Conservation (phyloP, 2,797 vertebrate species). For the Thalassophryne amazonica region DNA sequence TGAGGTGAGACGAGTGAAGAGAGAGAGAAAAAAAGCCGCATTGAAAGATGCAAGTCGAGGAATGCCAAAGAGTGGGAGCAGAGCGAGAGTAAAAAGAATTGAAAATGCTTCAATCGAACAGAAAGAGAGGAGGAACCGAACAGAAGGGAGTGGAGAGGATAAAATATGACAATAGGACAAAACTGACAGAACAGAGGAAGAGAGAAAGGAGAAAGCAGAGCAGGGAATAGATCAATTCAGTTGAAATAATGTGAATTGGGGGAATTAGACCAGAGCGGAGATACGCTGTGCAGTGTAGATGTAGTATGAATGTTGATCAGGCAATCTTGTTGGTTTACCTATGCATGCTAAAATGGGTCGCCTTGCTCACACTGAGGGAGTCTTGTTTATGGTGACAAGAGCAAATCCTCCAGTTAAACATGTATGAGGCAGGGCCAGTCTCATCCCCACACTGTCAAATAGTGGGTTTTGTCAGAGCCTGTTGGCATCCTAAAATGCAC, state of each 20-base stretch:
- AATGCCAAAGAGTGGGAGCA: slow-evolving; percentile 9
- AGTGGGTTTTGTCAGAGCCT: too few species aligned
- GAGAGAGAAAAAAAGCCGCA: not conserved
- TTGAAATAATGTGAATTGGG: slow-evolving; percentile 23
- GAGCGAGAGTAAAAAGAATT: slow-evolving; percentile 34
- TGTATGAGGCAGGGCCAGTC: slow-evolving; percentile 35
- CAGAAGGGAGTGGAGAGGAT: slow-evolving; percentile 33
- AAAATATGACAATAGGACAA: slow-evolving; percentile 46
- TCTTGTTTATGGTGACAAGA: slow-evolving; percentile 60
- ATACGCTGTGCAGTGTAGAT: slow-evolving; percentile 14
- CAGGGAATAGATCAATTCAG: slow-evolving; percentile 33
- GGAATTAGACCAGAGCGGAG: slow-evolving; percentile 29
- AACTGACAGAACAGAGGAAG: slow-evolving; percentile 19
- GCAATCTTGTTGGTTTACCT: slow-evolving; percentile 34
- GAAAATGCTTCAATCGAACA: slow-evolving; percentile 36
- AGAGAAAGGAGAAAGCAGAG: slow-evolving; percentile 1
- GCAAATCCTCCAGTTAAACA: slow-evolving; percentile 55
- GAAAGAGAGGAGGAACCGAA: slow-evolving; percentile 20
- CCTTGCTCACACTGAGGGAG: slow-evolving; percentile 52
- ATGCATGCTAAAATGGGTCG: slow-evolving; percentile 29
- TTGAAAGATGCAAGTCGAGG: too few species aligned
- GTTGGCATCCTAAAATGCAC: too few species aligned
- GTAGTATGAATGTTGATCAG: slow-evolving; percentile 58
- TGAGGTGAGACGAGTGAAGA: slow-evolving; percentile 21
- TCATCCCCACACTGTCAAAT: too few species aligned